Evolutionary conservation across 2,888 invertebrate genomes (phyloP).

Genomic region (Homarus gammarus): DNA sequence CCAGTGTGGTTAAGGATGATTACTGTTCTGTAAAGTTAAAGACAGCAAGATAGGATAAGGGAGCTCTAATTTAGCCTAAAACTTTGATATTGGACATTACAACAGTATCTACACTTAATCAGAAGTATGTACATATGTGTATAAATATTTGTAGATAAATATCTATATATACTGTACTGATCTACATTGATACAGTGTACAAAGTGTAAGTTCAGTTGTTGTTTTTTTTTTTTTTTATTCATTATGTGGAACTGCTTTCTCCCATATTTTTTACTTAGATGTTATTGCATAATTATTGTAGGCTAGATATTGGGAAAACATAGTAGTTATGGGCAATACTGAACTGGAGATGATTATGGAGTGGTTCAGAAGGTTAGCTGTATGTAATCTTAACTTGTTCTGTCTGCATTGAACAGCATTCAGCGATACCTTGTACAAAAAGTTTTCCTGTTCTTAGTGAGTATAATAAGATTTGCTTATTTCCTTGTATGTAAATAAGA

Average conservation of each 20-base stretch:
- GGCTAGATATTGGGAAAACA: background rate
- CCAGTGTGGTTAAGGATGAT: slow-evolving; percentile 64
- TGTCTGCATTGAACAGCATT: slow-evolving; percentile 22
- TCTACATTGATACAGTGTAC: slow-evolving; percentile 8
- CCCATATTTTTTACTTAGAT: background rate
- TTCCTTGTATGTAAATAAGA: slow-evolving; percentile 14
- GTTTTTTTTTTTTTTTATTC: background rate
- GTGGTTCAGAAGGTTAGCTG: background rate
- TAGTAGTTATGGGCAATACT: background rate
- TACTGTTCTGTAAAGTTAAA: slow-evolving; percentile 38
- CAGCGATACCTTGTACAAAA: slow-evolving; percentile 31
- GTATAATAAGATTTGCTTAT: background rate
- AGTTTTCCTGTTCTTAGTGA: slow-evolving; percentile 22
- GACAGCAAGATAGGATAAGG: slow-evolving; percentile 63
- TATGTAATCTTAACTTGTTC: background rate
- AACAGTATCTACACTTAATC: slow-evolving; percentile 31
- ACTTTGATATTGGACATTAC: slow-evolving; percentile 17
- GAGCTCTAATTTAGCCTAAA: slow-evolving; percentile 32
- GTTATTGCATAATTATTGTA: background rate
- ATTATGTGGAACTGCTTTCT: background rate
- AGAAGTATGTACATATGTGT: slow-evolving; percentile 47
- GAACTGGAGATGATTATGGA: no score
- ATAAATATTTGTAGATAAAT: slow-evolving; percentile 54
- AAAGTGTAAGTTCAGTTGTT: background rate
- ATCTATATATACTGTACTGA: slow-evolving; percentile 51